Base-by-base conservation (phyloP, 2,113 vertebrate species). In the Catharus bicknelli region DNA sequence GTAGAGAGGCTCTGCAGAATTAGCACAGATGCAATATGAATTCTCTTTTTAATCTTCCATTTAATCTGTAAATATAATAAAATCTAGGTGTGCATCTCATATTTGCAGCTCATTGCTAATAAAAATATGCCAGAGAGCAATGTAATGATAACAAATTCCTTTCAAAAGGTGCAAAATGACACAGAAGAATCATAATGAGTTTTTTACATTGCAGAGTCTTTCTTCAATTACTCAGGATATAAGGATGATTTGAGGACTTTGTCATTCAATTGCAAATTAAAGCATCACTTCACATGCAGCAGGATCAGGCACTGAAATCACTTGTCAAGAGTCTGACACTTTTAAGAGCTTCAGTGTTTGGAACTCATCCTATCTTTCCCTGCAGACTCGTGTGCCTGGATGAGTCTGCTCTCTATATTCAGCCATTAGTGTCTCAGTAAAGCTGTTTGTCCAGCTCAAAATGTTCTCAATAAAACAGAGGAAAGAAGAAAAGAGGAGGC, bases 241-340 rank as follows among this genome's bases (percentile, higher is more conserved):
- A 96, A 94, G 75, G 68, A 94, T 86, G 92, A 88, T 81, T 95
- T 83, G 64, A 95, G 79, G 57, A 95, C 67, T 95, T 91, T 90
- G 86, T 90, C 92, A 92, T 95, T 97, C 95, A 92, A 45, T 70
- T 96, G 84, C 87, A 97, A 96, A 96, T 96, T 92, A 96, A 85
- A 97, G 25, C 76, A 77, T 94, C 82, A 72, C 86, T 95, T 95
- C 84, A 81, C 61, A 83, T 57, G 79, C 77, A 87, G 59, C 77
- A 92, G 86, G 67, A 90, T 92, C 89, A 93, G 64, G 53, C 82
- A 58, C 61, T 76, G 53, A 90, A 93, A 93, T 83, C 68, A 92
- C 86, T 90, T 87, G 55, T 90, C 90, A 92, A 40, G n/a, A 66
- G 59, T 81, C 59, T 85, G 84, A 92, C 74, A 80, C 54, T 88